These are phyloP conservation scores for Caenorhabditis sp. DNA, from an alignment of 2,888 invertebrate species.

Conservation along the genomic window DNA sequence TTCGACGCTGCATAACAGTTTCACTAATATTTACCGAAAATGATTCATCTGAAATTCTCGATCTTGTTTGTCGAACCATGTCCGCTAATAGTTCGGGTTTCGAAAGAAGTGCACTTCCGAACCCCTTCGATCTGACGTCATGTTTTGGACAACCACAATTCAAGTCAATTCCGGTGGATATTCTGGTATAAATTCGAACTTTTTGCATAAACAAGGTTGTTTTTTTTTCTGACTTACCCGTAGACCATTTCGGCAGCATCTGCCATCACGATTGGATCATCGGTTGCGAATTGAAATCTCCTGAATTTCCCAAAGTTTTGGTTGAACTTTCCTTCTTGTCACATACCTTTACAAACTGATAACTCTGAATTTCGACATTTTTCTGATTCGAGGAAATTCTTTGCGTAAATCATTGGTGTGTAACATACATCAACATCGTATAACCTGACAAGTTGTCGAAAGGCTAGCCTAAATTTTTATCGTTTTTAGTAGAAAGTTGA, in stretches of 20 bases:
- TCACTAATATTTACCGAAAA: too few relatives aligned
- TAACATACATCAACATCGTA: conserved; percentile 89
- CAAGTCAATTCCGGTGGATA: conserved; percentile 89
- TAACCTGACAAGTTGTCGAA: conserved; percentile 80
- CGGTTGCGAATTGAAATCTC: conserved; percentile 92
- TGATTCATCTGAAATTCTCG: conserved; percentile 77
- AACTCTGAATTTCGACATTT: conserved; percentile 80
- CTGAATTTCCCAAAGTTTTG: conserved; percentile 70
- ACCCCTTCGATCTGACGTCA: conserved; percentile 66
- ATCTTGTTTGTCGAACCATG: conserved; percentile 81
- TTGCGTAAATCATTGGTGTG: conserved; percentile 95
- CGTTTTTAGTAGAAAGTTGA: background rate
- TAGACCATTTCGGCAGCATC: conserved; percentile 84
- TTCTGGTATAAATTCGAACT: conserved; percentile 73
- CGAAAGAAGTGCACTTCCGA: conserved; percentile 51
- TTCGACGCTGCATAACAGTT: too few relatives aligned
- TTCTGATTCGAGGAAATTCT: conserved; percentile 85
- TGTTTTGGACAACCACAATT: conserved; percentile 96
- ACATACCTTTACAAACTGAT: conserved; percentile 71
- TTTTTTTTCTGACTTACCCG: conserved; percentile 76
- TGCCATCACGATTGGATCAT: conserved; percentile 83
- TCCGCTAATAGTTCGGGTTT: conserved; percentile 84
- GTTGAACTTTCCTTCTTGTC: background rate
- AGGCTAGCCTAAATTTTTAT: conserved; percentile 77
- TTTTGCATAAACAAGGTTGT: background rate